Evolutionary conservation across 2,113 vertebrate species (phyloP), one percentile per base, ranked within the genome.

Genomic region (Empidonax traillii): DNA sequence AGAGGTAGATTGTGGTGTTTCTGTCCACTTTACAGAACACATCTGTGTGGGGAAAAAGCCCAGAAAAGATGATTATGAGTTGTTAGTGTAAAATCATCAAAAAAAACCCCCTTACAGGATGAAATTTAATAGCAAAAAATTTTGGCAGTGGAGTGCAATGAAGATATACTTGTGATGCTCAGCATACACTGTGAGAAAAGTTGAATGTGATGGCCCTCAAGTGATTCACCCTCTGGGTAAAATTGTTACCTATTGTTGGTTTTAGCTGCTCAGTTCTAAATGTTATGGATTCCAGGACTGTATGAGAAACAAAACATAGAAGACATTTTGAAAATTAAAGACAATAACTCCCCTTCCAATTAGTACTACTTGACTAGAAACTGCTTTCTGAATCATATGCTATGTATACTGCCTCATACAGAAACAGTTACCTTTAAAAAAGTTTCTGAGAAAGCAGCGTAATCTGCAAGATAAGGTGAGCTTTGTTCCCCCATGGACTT

Each of bases 181-280:
- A 6, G 17, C 37, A 8, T 37, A 37, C 20, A 49, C 14, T 22
- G 44, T 77, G 56, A 46, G 77, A 87, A 89, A 94, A 77, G n/a
- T 9, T 62, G 51, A 67, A 87, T 44, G 8, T 43, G 55, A 66
- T 72, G 14, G 23, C 24, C 2, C 21, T 24, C 53, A 68, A 17
- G 5, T 30, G 41, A 61, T 76, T 62, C 35, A 55, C 53, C 24
- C 79, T 31, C 16, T 14, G 71, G 53, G 55, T 46, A 71, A 76
- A 86, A 73, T 28, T 73, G 74, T 94, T 95, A 96, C 86, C 77
- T 95, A 93, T 89, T 84, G 52, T 68, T 85, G 80, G 58, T 61
- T 89, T 96, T 84, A 63, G 52, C 17, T 63, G 47, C 75, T 89
- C 89, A 69, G 51, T 77, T 97, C 56, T 96, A 95, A 87, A 63